Conservation (phyloP, 1,140 invertebrate genomes). For the Lasaia peninsularis region DNA sequence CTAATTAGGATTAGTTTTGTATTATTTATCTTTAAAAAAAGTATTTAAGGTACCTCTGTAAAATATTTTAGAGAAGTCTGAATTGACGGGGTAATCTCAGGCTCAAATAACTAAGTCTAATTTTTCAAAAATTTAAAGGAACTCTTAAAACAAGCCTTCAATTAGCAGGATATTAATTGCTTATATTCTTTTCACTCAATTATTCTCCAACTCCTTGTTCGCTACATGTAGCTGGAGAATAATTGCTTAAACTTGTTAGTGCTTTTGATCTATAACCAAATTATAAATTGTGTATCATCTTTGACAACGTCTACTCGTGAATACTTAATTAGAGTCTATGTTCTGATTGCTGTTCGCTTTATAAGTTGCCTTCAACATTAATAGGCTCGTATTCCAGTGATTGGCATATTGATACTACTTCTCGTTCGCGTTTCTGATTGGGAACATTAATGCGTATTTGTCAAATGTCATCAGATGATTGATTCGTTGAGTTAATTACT, state of each 20-base stretch:
- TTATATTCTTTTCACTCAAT: too few relatives aligned
- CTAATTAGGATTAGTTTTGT: too few relatives aligned
- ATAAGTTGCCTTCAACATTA: conserved; percentile 50
- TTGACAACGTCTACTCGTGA: conserved; percentile 4
- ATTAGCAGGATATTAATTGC: background rate
- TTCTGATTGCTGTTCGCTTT: conserved; percentile 38
- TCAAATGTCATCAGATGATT: conserved; percentile 53
- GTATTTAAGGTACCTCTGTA: too few relatives aligned
- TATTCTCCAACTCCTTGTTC: too few relatives aligned
- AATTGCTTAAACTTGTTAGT: background rate
- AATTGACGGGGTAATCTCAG: too few relatives aligned
- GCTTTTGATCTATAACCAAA: background rate
- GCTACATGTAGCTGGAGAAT: background rate
- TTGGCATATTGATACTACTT: conserved; percentile 33
- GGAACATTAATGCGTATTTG: conserved; percentile 63
- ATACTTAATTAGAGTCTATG: conserved; percentile 24
- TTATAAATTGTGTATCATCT: background rate
- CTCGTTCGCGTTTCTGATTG: conserved; percentile 34
- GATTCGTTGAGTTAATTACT: conserved; percentile 62
- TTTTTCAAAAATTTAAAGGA: too few relatives aligned
- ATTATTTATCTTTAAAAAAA: too few relatives aligned
- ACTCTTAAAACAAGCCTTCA: too few relatives aligned
- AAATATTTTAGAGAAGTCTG: too few relatives aligned
- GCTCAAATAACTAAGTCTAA: too few relatives aligned
- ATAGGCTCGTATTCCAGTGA: conserved; percentile 39